Conservation (phyloP, 1,140 invertebrate genomes). For the Procambarus virginalis region DNA sequence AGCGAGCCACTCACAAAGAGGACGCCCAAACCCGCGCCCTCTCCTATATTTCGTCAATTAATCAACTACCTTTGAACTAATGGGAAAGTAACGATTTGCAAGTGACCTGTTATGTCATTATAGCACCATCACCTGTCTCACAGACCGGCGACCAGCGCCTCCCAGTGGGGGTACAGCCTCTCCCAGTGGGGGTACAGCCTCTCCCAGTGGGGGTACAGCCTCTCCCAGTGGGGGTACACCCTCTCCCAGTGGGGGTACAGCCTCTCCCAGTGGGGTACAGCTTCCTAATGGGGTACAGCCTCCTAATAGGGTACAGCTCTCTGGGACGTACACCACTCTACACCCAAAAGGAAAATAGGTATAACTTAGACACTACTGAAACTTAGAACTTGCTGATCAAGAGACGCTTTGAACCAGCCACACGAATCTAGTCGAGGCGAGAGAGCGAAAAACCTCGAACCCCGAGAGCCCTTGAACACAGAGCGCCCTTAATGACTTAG, state of each 20-base stretch:
- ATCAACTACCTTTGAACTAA: conserved; percentile 36
- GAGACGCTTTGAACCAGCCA: conserved; percentile 5
- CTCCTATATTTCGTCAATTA: conserved; percentile 35
- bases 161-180: too few relatives aligned
- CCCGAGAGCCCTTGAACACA: too few relatives aligned
- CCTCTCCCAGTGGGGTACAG: too few relatives aligned
- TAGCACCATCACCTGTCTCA: conserved; percentile 26
- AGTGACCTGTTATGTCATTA: conserved; percentile 9
- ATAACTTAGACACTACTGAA: conserved; percentile 19
- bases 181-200: too few relatives aligned
- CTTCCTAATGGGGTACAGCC: too few relatives aligned
- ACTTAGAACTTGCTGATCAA: not conserved
- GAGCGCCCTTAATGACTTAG: not conserved
- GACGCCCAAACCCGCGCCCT: not conserved
- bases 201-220: too few relatives aligned
- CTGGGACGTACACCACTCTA: not conserved
- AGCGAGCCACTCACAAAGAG: not conserved
- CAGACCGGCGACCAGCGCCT: not conserved
- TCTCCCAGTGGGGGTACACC: too few relatives aligned
- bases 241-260: too few relatives aligned
- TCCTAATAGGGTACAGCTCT: not conserved
- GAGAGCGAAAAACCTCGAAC: too few relatives aligned
- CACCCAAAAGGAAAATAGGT: conserved; percentile 22
- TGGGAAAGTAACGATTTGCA: conserved; percentile 12
- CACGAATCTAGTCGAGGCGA: too few relatives aligned